These are phyloP conservation scores for Ovis aries DNA, from an alignment of 2,113 vertebrate genomes.

Conservation along the genomic window DNA sequence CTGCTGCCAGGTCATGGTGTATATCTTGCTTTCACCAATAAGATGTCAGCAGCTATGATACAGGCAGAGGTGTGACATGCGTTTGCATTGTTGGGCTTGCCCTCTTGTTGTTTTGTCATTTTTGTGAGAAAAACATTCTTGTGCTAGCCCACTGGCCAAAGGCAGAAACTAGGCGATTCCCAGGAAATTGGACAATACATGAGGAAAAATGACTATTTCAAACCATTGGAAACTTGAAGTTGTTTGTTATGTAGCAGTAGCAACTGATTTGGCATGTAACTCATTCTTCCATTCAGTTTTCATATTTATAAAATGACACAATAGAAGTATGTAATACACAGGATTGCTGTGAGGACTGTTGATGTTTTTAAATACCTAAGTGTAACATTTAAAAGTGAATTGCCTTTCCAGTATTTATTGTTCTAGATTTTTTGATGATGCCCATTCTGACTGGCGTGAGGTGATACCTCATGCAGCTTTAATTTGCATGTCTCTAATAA, in stretches of 20 bases:
- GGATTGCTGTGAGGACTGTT: neutral
- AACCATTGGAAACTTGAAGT: neutral
- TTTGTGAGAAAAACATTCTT: neutral
- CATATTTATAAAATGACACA: neutral
- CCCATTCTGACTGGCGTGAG: neutral
- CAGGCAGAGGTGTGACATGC: neutral
- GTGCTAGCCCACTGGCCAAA: neutral
- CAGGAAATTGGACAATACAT: neutral
- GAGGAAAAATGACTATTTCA: neutral
- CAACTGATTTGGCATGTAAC: neutral
- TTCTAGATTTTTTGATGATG: neutral
- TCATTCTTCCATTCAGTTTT: neutral
- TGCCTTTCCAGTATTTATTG: neutral
- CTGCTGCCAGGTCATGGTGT: neutral
- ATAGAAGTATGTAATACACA: neutral
- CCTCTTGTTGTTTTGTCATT: neutral
- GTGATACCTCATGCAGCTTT: neutral
- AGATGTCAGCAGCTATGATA: neutral
- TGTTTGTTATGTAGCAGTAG: neutral
- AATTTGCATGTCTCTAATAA: neutral
- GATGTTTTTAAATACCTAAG: neutral
- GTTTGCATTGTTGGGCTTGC: neutral
- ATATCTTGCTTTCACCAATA: neutral
- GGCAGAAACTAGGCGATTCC: neutral
- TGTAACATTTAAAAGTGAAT: neutral